Conservation (phyloP, 23 tunicate species). For the Halocynthia roretzi region DNA sequence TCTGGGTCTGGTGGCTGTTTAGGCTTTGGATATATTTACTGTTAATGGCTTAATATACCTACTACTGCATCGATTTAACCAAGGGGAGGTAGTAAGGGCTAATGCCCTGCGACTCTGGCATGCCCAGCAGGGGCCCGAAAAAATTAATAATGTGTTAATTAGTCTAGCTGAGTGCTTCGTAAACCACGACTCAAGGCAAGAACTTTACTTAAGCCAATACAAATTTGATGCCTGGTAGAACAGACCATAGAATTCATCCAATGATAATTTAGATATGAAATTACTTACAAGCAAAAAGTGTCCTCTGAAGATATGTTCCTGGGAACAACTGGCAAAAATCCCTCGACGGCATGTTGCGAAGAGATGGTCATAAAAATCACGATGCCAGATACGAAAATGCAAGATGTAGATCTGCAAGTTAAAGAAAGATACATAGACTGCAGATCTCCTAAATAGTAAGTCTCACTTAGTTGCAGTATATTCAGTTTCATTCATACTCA, state of each 20-base stretch:
- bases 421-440: slow-evolving; percentile 59
- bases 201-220: not conserved
- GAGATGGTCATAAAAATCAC: slow-evolving; percentile 48
- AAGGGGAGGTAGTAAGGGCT: too few relatives aligned
- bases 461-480: not conserved
- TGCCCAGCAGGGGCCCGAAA: too few relatives aligned
- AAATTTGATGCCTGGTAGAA: too few relatives aligned
- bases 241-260: too few relatives aligned
- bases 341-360: slow-evolving; percentile 88
- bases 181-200: too few relatives aligned
- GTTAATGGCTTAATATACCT: too few relatives aligned
- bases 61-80: too few relatives aligned
- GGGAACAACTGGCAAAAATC: slow-evolving; percentile 80
- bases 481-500: not conserved
- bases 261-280: slow-evolving; percentile 39
- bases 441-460: slow-evolving; percentile 62
- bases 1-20: too few relatives aligned
- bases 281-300: slow-evolving; percentile 85
- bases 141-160: too few relatives aligned
- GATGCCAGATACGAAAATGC: slow-evolving; percentile 54
- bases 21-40: too few relatives aligned
- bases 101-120: too few relatives aligned
- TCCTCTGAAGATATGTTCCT: slow-evolving; percentile 86
- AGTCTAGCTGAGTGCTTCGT: too few relatives aligned
- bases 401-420: slow-evolving; percentile 81